A percentile compares a stretch with the other conserved stretches of the same genome.
phyloP scores from a whole-genome alignment of 2,888 invertebrate species.

The Scaeva pyrastri region DNA sequence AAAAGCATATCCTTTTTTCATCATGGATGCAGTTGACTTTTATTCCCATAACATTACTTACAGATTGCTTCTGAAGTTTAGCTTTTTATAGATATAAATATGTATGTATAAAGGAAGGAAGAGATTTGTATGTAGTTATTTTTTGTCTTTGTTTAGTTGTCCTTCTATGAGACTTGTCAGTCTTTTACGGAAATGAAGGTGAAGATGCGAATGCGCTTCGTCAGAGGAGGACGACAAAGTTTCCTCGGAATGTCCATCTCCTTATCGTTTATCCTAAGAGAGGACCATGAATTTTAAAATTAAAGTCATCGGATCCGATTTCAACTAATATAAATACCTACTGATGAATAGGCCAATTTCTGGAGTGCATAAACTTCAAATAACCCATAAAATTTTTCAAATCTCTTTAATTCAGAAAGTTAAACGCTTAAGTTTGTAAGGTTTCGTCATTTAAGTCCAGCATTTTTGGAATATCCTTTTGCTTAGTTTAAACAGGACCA shows the following conservation, averaged over 20 bases:
- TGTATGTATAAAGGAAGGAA: constrained; percentile 1
- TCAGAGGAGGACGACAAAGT: constrained; percentile 58
- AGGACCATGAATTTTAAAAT: no score
- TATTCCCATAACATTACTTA: constrained; percentile 71
- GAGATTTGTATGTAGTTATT: constrained; percentile 62
- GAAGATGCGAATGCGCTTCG: constrained; percentile 58
- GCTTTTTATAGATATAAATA: neutral
- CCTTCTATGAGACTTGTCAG: constrained; percentile 16
- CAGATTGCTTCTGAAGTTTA: constrained; percentile 10
- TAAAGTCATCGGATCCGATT: no score
- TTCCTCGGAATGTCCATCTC: constrained; percentile 58
- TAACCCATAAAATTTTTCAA: no score
- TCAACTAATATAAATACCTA: no score
- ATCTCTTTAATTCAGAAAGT: no score
- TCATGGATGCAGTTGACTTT: constrained; percentile 71
- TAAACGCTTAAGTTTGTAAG: no score
- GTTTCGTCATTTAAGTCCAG: no score
- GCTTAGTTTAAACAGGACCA: no score
- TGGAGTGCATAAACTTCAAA: no score
- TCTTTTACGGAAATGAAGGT: constrained; percentile 51
- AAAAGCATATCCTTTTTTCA: constrained; percentile 64
- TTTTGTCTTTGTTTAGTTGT: neutral
- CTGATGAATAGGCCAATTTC: no score
- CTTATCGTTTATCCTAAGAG: no score
- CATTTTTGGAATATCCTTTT: no score